Percentiles rank a stretch among this genome's conserved stretches.
Evolutionary conservation across 1,140 invertebrate species (phyloP).

Genomic region (Mizuhopecten yessoensis): DNA sequence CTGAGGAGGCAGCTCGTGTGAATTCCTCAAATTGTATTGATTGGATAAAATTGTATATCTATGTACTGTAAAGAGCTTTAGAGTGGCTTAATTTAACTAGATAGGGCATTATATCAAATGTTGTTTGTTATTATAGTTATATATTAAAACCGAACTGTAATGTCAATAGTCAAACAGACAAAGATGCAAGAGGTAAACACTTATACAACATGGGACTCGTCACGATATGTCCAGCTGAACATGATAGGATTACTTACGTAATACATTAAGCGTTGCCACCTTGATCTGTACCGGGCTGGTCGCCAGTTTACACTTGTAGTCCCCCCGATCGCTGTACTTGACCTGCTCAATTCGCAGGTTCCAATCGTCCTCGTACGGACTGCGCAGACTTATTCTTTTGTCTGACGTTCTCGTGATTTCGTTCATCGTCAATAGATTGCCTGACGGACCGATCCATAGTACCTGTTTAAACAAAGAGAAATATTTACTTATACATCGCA

Average conservation of each 20-base stretch:
- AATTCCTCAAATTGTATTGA: too few species aligned
- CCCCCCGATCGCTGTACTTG: neutral
- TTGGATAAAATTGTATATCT: too few species aligned
- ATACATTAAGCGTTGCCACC: neutral
- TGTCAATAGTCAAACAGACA: too few species aligned
- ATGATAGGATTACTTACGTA: neutral
- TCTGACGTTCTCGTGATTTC: neutral
- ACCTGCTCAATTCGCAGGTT: neutral
- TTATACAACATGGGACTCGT: too few species aligned
- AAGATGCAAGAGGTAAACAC: too few species aligned
- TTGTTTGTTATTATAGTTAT: too few species aligned
- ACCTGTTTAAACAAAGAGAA: neutral
- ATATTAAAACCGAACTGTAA: too few species aligned
- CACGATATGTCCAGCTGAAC: neutral
- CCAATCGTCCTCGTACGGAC: neutral
- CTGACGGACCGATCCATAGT: neutral
- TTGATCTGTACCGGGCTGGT: neutral
- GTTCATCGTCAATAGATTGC: neutral
- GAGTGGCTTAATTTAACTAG: too few species aligned
- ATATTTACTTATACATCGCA: too few species aligned
- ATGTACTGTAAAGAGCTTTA: too few species aligned
- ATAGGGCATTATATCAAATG: too few species aligned
- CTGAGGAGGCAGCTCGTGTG: too few species aligned
- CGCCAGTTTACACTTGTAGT: neutral
- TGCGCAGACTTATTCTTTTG: neutral